Conservation (phyloP, 1,140 invertebrate genomes). For the Saccostrea echinata region DNA sequence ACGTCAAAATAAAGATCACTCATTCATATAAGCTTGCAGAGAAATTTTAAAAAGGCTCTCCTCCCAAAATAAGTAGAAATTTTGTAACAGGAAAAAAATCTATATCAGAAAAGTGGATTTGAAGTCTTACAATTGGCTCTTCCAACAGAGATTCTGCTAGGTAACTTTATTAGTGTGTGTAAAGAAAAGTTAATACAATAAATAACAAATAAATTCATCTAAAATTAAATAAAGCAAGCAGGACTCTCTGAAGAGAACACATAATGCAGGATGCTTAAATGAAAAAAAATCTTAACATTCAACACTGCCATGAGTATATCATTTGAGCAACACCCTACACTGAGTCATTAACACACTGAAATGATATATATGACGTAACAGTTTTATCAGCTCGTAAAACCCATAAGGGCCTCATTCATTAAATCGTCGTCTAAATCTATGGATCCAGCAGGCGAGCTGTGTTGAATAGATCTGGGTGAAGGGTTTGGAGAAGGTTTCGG, state of each 20-base stretch:
- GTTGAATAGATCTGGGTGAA: constrained; percentile 44
- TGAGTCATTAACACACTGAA: not conserved
- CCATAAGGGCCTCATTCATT: constrained; percentile 57
- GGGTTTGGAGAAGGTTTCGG: constrained; percentile 45
- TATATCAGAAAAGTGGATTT: no score
- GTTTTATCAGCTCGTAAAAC: constrained; percentile 39
- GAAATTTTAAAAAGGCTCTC: no score
- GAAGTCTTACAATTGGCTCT: not conserved
- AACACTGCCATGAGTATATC: not conserved
- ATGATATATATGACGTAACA: not conserved
- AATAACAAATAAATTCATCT: constrained; percentile 11
- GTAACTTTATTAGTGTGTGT: not conserved
- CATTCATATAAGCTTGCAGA: no score
- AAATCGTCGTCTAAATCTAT: constrained; percentile 58
- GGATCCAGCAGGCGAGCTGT: constrained; percentile 38
- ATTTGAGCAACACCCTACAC: not conserved
- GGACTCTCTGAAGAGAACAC: not conserved
- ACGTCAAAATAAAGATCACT: no score
- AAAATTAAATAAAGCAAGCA: not conserved
- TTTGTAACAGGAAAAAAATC: no score
- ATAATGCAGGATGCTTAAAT: not conserved
- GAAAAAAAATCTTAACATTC: not conserved
- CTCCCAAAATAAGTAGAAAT: no score
- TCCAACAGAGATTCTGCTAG: not conserved
- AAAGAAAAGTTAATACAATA: not conserved